phyloP scores from a whole-genome alignment of 2,113 vertebrate species.

The Lepus americanus region DNA sequence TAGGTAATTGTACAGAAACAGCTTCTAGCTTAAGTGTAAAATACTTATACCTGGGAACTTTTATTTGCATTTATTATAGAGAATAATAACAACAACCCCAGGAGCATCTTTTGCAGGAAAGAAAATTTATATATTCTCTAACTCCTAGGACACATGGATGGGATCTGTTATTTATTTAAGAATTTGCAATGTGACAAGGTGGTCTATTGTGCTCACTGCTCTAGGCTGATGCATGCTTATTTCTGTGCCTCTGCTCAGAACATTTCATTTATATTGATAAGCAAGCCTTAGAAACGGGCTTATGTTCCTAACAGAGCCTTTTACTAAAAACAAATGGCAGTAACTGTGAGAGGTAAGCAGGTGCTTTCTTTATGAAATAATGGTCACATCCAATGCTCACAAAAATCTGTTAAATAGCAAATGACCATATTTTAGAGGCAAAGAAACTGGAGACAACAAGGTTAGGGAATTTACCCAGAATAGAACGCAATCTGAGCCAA shows the following conservation, averaged over 20 bases:
- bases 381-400: neutral
- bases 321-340: slow-evolving; percentile 47
- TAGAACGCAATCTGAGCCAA: neutral
- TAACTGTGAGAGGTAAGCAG: neutral
- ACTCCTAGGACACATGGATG: neutral
- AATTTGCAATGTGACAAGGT: neutral
- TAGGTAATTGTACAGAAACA: neutral
- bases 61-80: slow-evolving; percentile 41
- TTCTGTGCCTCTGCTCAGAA: neutral
- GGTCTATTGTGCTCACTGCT: neutral
- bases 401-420: neutral
- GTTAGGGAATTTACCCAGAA: neutral
- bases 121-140: neutral
- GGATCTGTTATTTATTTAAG: neutral
- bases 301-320: slow-evolving; percentile 9
- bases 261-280: neutral
- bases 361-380: slow-evolving; percentile 33
- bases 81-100: neutral
- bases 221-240: neutral
- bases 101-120: neutral
- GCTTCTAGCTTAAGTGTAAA: neutral
- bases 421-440: neutral
- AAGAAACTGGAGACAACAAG: neutral
- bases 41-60: neutral
- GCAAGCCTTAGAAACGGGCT: neutral